Base-by-base conservation (phyloP, 2,113 vertebrate genomes). In the Zootoca vivipara region DNA sequence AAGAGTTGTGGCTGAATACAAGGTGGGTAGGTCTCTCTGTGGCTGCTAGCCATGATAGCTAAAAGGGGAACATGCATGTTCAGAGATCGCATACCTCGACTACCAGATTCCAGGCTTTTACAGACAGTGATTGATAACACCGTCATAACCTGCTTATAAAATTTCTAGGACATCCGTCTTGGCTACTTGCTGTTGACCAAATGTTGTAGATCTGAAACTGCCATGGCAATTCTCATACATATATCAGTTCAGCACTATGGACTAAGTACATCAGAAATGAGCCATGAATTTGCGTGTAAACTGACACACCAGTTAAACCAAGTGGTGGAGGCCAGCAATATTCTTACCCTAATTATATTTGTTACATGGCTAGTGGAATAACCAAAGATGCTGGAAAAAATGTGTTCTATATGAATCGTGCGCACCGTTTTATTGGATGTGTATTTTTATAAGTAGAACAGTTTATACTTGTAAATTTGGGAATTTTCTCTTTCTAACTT, bases 401-500 rank as follows among this genome's bases (percentile, higher is more conserved):
- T 30, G 6, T 30, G 67, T 88, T 87, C 9, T 18, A 15, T 26
- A 16, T 67, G 42, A 69, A 46, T 62, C 4, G 2, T 38, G 28
- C 15, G 3, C 18, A 26, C 52, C 64, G 86, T 75, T 0, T 67
- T 52, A 5, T 56, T 81, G 73, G 30, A 72, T 52, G 46, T 56
- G 3, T 72, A 75, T 87, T 58, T 35, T 35, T 72, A 62, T 75
- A 69, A 16, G 52, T 5, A 15, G 78, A 22, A 22, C 79, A 82
- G 62, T 58, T 52, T 67, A 83, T 89, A 58, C 65, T 78, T 46
- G 42, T 38, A 73, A 79, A 86, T 70, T 90, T 38, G 78, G 89
- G 74, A 20, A 62, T 92, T 94, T 35, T 94, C 89, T 92, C 65
- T 40, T 78, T 85, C 38, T 26, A 87, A 0, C 1, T 38, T 78